Evolutionary conservation across 2,888 invertebrate species (phyloP).

Genomic region (Acleris cristana): DNA sequence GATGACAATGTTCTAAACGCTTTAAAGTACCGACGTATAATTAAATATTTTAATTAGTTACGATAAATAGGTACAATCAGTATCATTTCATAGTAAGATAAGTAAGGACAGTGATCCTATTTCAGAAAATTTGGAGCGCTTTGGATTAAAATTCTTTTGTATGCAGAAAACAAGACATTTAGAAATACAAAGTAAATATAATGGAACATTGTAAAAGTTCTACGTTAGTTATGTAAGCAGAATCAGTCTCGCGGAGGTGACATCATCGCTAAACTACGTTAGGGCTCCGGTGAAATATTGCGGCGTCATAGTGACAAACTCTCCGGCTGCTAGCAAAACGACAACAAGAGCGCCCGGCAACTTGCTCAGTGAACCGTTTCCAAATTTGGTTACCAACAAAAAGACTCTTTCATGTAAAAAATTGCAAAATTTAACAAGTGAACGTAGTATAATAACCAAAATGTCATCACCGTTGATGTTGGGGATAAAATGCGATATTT

Average conservation of each 20-base stretch:
- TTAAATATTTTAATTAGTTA: neutral
- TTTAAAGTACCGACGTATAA: neutral
- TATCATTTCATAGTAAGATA: too few relatives aligned
- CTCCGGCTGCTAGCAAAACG: constrained; percentile 22
- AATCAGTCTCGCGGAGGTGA: constrained; percentile 24
- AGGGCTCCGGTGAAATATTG: constrained; percentile 29
- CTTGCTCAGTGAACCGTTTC: constrained; percentile 2
- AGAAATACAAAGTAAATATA: neutral
- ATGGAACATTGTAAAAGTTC: constrained; percentile 7
- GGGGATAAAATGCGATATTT: constrained; percentile 28
- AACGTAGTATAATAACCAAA: constrained; percentile 12
- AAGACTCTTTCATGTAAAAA: neutral
- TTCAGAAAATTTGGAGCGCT: neutral
- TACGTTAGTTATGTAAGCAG: constrained; percentile 13
- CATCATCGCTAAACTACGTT: constrained; percentile 30
- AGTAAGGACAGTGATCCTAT: too few relatives aligned
- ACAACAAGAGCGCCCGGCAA: constrained; percentile 13
- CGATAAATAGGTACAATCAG: neutral
- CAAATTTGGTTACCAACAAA: constrained; percentile 6
- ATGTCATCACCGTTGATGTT: constrained; percentile 13
- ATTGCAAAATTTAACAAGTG: neutral
- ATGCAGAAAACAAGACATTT: neutral
- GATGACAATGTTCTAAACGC: neutral
- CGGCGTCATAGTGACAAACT: constrained; percentile 35
- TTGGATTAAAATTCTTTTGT: neutral